Base-by-base conservation (phyloP, 2,888 invertebrate species). In the Tetanocera ferruginea region DNA sequence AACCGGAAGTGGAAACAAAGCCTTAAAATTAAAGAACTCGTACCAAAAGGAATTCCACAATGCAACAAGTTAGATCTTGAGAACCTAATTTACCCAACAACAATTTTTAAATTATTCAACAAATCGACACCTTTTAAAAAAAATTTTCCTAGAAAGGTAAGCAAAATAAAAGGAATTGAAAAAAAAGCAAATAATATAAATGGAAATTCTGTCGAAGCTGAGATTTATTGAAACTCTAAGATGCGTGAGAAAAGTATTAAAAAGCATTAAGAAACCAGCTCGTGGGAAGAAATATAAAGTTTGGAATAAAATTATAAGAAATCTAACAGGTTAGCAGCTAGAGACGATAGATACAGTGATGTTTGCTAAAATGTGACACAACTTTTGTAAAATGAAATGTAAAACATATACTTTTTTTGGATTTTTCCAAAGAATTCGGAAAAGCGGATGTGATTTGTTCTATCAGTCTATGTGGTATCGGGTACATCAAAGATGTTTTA, bases 211-310 rank as follows among this genome's bases (percentile, higher is more conserved):
- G 8, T n/a, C 6, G 17, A 34, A 64, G n/a, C n/a, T 64, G 11
- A 14, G 6, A 55, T 23, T 31, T 34, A n/a, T 64, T 28, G 6
- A 34, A 6, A 70, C 49, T 25, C 14, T 17, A 60, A 72, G n/a
- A 52, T 71, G 52, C 51, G 37, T n/a, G 23, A 11, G 17, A 60
- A 73, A 37, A 43, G 57, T 19, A 43, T 5, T 43, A 52, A 6
- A 72, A 8, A 25, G n/a, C 25, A 74, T 57, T 52, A 43, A 76
- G 23, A 69, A 49, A 76, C 3, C 19, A 9, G 49, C 25, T 31
- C 76, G 60, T 76, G 76, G 31, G 76, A 76, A 70, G 31, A n/a
- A 28, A 28, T 52, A 25, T 11, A 11, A 37, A 34, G 25, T 52
- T 37, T 19, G 19, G 6, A 31, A 43, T 49, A 60, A 55, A 43